Base-by-base conservation (phyloP, 2,113 vertebrate genomes). In the Peromyscus maniculatus region DNA sequence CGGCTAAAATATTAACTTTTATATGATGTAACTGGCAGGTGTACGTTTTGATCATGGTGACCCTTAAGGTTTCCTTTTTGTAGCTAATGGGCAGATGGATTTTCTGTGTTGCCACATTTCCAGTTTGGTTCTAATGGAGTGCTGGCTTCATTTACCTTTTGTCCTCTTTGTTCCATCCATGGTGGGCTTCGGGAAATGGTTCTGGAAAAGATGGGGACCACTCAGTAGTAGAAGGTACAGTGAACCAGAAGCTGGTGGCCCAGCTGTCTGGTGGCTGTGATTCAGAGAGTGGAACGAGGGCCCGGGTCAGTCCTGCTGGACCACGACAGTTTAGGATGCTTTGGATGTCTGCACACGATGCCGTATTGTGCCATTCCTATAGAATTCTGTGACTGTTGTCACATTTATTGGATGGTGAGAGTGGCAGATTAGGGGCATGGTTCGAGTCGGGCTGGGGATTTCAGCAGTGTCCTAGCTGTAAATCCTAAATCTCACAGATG, bases 1-100 rank as follows among this genome's bases (percentile, higher is more conserved):
- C n/a, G n/a, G n/a, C n/a, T 33, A 88, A 96, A 94, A 31, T 28
- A 87, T 92, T 93, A 79, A 6, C 92, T 96, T 89, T 67, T 49
- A 52, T 57, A 17, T 75, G 77, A 55, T 74, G 2, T 62, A 43
- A 17, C 55, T 80, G 62, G 87, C 87, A 49, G 62, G 62, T 97
- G 43, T 49, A 87, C n/a, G 80, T 79, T 94, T 91, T 94, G 71
- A 96, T 91, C 88, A 78, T 15, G 46, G 43, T 84, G 89, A 91
- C 36, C 52, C 43, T 69, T 64, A 87, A 77, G 77, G 95, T 17
- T 31, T 28, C 69, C 84, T 96, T 66, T 57, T 88, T 55, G 11
- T 55, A 67, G 87, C 71, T 89, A 91, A 87, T 79, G 69, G 71
- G 57, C 89, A 80, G 43, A 39, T 64, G n/a, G 22, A 31, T 95